Percentiles rank a stretch among this genome's conserved stretches.
Conservation (phyloP, 2,113 vertebrate species). For the Bambusicola thoracicus region DNA sequence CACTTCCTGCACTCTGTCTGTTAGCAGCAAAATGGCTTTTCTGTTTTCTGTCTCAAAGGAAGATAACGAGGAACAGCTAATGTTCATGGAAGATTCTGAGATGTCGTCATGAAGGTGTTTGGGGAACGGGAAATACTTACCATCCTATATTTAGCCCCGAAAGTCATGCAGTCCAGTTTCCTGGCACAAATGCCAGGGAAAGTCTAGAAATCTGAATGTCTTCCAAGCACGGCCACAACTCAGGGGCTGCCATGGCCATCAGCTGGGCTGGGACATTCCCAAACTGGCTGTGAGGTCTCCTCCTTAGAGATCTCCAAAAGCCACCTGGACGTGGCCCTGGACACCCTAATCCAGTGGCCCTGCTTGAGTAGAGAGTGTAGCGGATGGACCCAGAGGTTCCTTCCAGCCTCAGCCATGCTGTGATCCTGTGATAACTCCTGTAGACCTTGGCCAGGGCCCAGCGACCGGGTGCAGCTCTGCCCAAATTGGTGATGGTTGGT, state of each 20-base stretch:
- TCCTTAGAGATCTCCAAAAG: neutral
- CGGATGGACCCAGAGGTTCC: neutral
- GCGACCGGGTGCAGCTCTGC: neutral
- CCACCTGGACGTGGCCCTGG: neutral
- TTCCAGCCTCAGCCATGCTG: neutral
- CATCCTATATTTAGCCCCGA: conserved; percentile 54
- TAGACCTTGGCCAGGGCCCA: neutral
- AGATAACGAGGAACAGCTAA: conserved; percentile 6
- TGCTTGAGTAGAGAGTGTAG: neutral
- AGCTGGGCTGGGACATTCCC: neutral
- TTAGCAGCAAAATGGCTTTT: neutral
- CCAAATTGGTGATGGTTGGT: neutral
- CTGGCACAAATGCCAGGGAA: conserved; percentile 57
- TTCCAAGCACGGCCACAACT: neutral
- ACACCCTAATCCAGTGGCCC: neutral
- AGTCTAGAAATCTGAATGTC: conserved; percentile 23
- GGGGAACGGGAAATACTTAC: conserved; percentile 17
- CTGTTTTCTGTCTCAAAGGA: neutral
- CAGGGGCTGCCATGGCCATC: neutral
- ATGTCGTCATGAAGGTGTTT: conserved; percentile 33
- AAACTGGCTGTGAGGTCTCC: neutral
- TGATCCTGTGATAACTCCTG: neutral
- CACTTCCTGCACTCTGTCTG: neutral
- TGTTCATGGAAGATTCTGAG: neutral
- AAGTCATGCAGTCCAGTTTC: conserved; percentile 30